phyloP scores from a whole-genome alignment of 1,140 invertebrate species.

The Neoseiulus cucumeris region DNA sequence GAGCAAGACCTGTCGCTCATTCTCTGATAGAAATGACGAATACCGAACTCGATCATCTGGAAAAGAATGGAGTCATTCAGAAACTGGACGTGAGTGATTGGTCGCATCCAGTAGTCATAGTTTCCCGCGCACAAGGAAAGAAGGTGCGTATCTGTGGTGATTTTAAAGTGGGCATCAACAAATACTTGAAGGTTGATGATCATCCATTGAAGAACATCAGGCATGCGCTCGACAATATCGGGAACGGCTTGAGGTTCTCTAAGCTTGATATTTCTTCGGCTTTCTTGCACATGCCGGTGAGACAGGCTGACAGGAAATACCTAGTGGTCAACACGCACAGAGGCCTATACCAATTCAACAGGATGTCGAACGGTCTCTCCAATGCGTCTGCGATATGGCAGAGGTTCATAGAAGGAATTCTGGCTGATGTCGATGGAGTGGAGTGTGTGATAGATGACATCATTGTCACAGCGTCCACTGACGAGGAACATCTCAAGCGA shows the following conservation, averaged over 20 bases:
- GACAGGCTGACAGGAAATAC: neutral
- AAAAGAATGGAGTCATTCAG: neutral
- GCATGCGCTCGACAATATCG: neutral
- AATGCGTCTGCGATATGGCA: neutral
- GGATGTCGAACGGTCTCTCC: neutral
- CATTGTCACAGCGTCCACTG: neutral
- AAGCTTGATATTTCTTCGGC: neutral
- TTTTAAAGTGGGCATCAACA: too few relatives aligned
- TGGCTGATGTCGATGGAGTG: neutral
- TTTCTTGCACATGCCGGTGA: neutral
- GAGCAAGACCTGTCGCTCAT: neutral
- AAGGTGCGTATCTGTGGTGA: neutral
- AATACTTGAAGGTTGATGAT: neutral
- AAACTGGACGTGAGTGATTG: neutral
- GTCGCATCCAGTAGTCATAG: neutral
- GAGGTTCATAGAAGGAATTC: neutral
- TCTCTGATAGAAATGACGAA: neutral
- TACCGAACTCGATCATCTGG: neutral
- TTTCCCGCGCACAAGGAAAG: neutral
- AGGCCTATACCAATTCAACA: neutral
- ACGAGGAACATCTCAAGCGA: neutral
- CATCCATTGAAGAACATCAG: neutral
- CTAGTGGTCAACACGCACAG: neutral
- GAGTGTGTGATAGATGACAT: neutral
- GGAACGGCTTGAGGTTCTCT: neutral